Base-by-base conservation (phyloP, 2,113 vertebrate genomes). In the Rutilus rutilus region DNA sequence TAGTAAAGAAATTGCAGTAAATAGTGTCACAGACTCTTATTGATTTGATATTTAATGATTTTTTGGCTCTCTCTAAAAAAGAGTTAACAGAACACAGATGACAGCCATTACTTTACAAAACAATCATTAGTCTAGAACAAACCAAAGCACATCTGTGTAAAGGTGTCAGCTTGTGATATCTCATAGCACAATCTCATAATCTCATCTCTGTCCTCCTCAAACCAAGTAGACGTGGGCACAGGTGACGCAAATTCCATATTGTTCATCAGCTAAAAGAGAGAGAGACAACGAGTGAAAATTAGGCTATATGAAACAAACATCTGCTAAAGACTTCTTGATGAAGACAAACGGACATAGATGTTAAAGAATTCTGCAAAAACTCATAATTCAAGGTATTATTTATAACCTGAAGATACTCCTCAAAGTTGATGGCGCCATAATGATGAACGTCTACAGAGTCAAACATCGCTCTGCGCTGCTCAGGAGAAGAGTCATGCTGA, bases 381-480 rank as follows among this genome's bases (percentile, higher is more conserved):
- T 45, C 10, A 47, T 75, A 75, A 50, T 50, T 33, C 15, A 0
- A 33, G 5, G 69, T 27, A 39, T 19, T 25, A 21, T 39, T 59
- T 59, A 39, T 4, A 39, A 88, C 80, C 85, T 84, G 39, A 25
- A 88, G 80, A 78, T 65, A 86, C 33, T 83, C 65, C 57, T 80
- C 67, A 23, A 86, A 84, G 81, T 84, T 86, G 23, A 88, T 21
- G 11, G 54, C 54, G 23, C 80, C 14, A 27, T 67, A 65, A 11
- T 80, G 23, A 10, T 83, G 19, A 33, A 17, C 33, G 74, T 78
- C 81, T n/a, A 69, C 64, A 0, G 0, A 6, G 0, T 79, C 25
- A 84, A 88, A 88, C 76, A 88, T 71, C 11, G 19, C 25, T 59
- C 30, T 85, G 27, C 45, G 83, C 77, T n/a, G 50, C 69, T 79